Evolutionary conservation across 2,888 invertebrate genomes (phyloP).

Genomic region (Cryptus armator): DNA sequence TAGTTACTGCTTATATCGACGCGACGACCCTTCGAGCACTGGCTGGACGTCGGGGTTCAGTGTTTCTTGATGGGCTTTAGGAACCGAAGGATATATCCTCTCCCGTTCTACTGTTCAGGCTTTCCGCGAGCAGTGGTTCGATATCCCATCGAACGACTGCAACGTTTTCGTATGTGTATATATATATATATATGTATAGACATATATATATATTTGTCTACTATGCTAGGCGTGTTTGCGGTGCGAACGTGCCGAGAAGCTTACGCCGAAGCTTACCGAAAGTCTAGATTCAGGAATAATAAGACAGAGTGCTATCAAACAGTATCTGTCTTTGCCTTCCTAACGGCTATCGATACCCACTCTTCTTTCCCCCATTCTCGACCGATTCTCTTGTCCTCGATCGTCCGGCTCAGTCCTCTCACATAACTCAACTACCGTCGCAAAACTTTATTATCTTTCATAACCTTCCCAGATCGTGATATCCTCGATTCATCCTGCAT

Average conservation of each 20-base stretch:
- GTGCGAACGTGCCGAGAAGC: conserved; percentile 78
- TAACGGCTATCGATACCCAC: conserved; percentile 7
- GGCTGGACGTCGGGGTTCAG: neutral
- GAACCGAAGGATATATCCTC: conserved; percentile 49
- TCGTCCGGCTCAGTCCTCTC: conserved; percentile 21
- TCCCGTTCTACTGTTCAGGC: neutral
- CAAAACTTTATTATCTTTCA: conserved; percentile 17
- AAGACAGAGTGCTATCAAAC: conserved; percentile 64
- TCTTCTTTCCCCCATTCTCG: neutral
- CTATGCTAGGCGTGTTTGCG: conserved; percentile 75
- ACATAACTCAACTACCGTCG: neutral
- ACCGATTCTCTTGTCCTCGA: neutral
- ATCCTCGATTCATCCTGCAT: neutral
- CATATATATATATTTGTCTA: conserved; percentile 16
- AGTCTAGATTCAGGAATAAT: conserved; percentile 79
- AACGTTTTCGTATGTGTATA: neutral
- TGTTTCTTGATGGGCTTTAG: conserved; percentile 42
- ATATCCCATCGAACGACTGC: conserved; percentile 12
- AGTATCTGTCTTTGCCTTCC: conserved; percentile 51
- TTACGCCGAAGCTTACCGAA: conserved; percentile 75
- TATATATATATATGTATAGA: neutral
- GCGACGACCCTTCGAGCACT: conserved; percentile 14
- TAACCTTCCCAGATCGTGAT: neutral
- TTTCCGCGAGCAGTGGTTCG: conserved; percentile 11
- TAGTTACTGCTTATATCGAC: conserved; percentile 5